These are phyloP conservation scores for Calliphora vicina DNA, from an alignment of 1,140 invertebrate species.

Conservation along the genomic window DNA sequence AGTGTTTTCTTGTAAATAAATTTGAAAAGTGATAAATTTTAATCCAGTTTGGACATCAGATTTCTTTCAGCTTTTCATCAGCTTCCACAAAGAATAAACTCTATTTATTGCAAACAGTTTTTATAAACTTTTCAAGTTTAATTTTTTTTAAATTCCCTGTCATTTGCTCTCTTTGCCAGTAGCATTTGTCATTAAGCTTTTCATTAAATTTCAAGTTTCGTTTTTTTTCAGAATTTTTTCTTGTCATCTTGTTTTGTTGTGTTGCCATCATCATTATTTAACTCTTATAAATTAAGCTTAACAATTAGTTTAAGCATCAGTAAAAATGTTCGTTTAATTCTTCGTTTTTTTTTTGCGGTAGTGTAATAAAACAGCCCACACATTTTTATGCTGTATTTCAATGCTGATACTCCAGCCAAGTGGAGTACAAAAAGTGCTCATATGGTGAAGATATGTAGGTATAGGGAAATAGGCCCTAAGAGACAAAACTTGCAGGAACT, in stretches of 20 bases:
- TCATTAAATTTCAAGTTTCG: constrained; percentile 1
- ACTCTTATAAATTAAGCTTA: constrained; percentile 28
- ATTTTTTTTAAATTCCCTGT: neutral
- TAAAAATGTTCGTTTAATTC: neutral
- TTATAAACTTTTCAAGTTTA: neutral
- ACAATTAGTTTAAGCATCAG: constrained; percentile 23
- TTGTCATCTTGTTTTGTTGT: neutral
- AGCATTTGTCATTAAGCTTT: constrained; percentile 25
- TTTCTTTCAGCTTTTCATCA: neutral
- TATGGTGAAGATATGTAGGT: too few relatives aligned
- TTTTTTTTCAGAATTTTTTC: constrained; percentile 5
- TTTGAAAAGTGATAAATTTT: neutral
- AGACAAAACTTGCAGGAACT: too few relatives aligned
- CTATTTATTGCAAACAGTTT: neutral
- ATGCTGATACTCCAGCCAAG: too few relatives aligned
- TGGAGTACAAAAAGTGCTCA: too few relatives aligned
- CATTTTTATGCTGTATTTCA: too few relatives aligned
- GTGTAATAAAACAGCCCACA: too few relatives aligned
- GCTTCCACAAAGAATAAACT: neutral
- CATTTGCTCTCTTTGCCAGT: neutral
- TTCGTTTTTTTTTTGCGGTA: neutral
- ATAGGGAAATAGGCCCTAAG: too few relatives aligned
- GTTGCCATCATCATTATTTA: constrained; percentile 3
- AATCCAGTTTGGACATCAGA: too few relatives aligned
- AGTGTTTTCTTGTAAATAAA: neutral